Percentiles rank a stretch among this genome's conserved stretches.
Conservation (phyloP, 2,113 vertebrate species). For the Periophthalmus modestus region DNA sequence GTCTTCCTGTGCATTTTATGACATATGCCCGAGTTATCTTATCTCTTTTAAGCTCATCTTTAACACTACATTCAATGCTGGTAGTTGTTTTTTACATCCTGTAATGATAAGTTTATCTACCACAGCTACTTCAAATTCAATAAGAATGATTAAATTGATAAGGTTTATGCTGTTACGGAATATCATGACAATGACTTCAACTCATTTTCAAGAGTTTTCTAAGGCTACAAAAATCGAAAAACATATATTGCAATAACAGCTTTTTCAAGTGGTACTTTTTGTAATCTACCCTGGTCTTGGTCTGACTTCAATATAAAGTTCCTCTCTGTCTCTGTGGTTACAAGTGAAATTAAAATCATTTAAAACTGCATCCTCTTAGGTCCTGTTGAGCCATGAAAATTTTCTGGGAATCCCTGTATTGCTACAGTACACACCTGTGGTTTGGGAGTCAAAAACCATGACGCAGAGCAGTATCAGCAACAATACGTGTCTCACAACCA, state of each 20-base stretch:
- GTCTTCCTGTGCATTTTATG: background rate
- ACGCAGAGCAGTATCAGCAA: constrained; percentile 59
- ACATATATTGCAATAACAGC: background rate
- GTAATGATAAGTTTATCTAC: background rate
- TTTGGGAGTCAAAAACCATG: constrained; percentile 55
- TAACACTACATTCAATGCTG: background rate
- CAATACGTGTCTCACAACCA: constrained; percentile 35
- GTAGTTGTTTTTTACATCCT: constrained; percentile 2
- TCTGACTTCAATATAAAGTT: too few species aligned
- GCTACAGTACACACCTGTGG: constrained; percentile 36
- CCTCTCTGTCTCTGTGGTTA: constrained; percentile 14
- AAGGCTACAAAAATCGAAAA: too few species aligned
- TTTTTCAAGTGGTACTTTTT: background rate
- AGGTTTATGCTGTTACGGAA: background rate
- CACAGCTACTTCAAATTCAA: background rate
- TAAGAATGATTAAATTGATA: background rate
- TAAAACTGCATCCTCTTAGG: constrained; percentile 45
- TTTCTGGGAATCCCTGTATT: constrained; percentile 57
- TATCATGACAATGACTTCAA: background rate
- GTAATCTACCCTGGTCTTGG: too few species aligned
- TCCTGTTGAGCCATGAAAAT: constrained; percentile 51
- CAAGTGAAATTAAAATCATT: constrained; percentile 18
- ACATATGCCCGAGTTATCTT: background rate
- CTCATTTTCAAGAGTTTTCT: too few species aligned
- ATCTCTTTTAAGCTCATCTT: background rate